Evolutionary conservation across 92 coral and sea anemone species (phyloP), one percentile per base, ranked within the genome.

Genomic region (Blastomussa wellsi): DNA sequence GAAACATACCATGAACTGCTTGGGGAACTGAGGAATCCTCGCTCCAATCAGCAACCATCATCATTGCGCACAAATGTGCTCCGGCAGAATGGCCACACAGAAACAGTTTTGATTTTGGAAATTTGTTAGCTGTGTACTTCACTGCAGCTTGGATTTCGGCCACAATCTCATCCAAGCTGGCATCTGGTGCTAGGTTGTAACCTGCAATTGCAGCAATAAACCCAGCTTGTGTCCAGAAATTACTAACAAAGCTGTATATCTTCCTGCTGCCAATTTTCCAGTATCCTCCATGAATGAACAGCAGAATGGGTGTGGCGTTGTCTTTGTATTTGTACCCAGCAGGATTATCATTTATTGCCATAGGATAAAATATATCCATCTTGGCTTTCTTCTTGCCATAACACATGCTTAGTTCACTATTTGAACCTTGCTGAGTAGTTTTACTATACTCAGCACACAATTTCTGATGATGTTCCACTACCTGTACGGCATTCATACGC

Each of bases 1-100:
- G 73, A 70, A 81, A 93, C 88, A 95, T 84, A 64, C 93, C 93
- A 79, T 51, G 65, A 24, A 93, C 74, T 26, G 59, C 72, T 28
- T 82, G 64, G 32, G 88, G 90, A 64, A 88, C 44, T 37, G 77
- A 76, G 8, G 82, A 52, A 42, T 80, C 70, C 2, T 71, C 74
- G 55, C 79, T 77, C 90, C 91, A 85, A 15, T 59, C 36, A 69
- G 80, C 60, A 62, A 82, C 79, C 90, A 94, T 72, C 95, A 93
- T 90, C 97, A 95, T 95, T 4, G 98, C 95, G 53, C 90, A 89
- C 15, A 95, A 82, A 66, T 93, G 98, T 9, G 97, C 98, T 17
- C 98, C 98, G 2, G 97, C 97, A 22, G 98, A 95, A 53, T 90
- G 90, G 11, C 98, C 98, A 67, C 91, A 78, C 35, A 95, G 60